Base-by-base conservation (phyloP, 2,797 vertebrate species). In the Passerculus sandwichensis region DNA sequence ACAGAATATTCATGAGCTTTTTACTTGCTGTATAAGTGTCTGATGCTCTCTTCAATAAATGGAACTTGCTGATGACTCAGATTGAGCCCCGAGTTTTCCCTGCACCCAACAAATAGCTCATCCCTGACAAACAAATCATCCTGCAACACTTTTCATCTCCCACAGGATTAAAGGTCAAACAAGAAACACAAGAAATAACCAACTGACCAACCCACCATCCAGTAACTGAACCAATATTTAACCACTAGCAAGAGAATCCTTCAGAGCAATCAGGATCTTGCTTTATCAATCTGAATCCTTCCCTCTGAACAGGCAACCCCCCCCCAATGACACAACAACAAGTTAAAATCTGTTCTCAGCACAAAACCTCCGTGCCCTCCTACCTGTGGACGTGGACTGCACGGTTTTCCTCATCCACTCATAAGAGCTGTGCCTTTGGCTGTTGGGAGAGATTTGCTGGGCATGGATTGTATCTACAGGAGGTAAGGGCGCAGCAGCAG, bases 321-420 rank as follows among this genome's bases (percentile, higher is more conserved):
- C 74, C 42, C 70, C 5, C 54, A 38, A 44, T 3, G 27, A 26
- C 12, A 11, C n/a, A 44, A 56, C 14, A 71, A 50, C 22, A 17
- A 40, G 18, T 7, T 5, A 84, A 60, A 79, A 62, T 12, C 11
- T 79, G 57, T 78, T 40, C 27, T 87, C 22, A 42, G 57, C 50
- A 20, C 9, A 29, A 80, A 88, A 36, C 23, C 59, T 78, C 73
- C 9, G 32, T 4, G 69, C 72, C 69, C 82, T 88, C 96, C 27
- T 97, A 97, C 97, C 97, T 97, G 97, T 97, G 26, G 97, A 93
- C 45, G 96, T 97, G 54, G 96, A 95, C 89, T 99, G 99, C 59
- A 98, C 98, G 0, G 98, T 99, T 98, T 99, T 99, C 92, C 98
- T 98, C 99, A 99, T 99, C 99, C 99, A 99, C 84, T 99, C 98